Evolutionary conservation across 2,113 vertebrate species (phyloP), one percentile per base, ranked within the genome.

Genomic region (Otis tarda): DNA sequence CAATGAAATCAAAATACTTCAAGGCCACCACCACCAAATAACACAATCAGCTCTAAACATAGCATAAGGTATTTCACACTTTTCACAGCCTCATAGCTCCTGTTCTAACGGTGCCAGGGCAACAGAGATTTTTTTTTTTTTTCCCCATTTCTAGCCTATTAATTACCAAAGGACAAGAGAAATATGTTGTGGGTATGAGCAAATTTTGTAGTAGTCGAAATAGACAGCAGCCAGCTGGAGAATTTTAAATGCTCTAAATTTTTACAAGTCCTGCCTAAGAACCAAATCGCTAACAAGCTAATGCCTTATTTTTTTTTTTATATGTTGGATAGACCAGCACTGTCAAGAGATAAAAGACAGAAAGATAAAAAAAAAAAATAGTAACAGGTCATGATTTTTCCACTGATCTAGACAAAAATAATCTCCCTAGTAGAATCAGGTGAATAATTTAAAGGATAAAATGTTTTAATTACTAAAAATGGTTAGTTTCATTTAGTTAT

Each of bases 1-100:
- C 93, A 67, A 87, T 28, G 71, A 95, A 97, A 96, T 95, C 90
- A 89, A 96, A 97, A 96, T 96, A 95, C 90, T 95, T 94, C 92
- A 96, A 97, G 96, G 86, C 83, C 86, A 88, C 70, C 73, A 65
- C 80, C 56, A 96, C 81, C 55, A 70, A 90, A 79, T 49, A 94
- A 85, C 74, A 91, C 65, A 94, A 90, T 91, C 89, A 74, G 47
- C 73, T 93, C 55, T 91, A 93, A 97, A 93, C 47, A 76, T 5
- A 81, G 82, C 92, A 83, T 45, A 96, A 95, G 64, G 60, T 86
- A 75, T 90, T 94, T 95, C 80, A 53, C 82, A 93, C 59, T 94
- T 96, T 93, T 91, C 60, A 96, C 39, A 94, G 47, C 39, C 78
- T 91, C 68, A 86, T 21, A 76, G 63, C 82, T 97, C 59, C 50